Base-by-base conservation (phyloP, 1,140 invertebrate species). In the Anthonomus grandis region DNA sequence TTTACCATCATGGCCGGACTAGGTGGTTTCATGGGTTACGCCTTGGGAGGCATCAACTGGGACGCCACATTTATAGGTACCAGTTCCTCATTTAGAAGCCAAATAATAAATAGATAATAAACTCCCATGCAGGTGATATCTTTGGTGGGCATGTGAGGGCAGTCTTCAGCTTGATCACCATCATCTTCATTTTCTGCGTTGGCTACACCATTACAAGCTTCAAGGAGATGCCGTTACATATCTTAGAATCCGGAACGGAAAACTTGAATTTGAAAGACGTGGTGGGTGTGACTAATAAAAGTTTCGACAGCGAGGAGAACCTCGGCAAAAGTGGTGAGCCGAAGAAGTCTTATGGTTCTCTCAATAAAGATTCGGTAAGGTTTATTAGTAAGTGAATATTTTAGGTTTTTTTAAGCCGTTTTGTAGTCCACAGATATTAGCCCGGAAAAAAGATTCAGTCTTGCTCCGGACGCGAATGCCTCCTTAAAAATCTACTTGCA, bases 1-100 rank as follows among this genome's bases (percentile, higher is more conserved):
- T 97, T 98, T 66, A 97, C 94, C 0, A 84, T 97, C 52, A 96
- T 97, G 93, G 94, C 95, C 1, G 95, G 95, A 0, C 74, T 97
- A 0, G 95, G 95, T 5, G 95, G 95, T 10, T 91, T 91, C 63
- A 83, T 97, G 70, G 95, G 95, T 0, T 97, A 97, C 70, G 85
- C 88, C 2, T 81, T 97, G 63, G 93, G 94, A 12, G 93, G 90
- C 0, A 88, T 97, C 19, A 89, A 97, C 71, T 98, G 95, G 95
- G 90, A 95, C 68, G 83, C 81, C 36, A 93, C 89, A 0, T 76
- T 82, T 49, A 79, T 95, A 57, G 90, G 87, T 86, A 77, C 76
- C 3, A 39, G 25, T 17, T 34, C 1, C 4, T 46, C 13, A 23
- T n/a, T 50, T 51, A 9, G 3, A 39, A 39, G 19, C 6, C 8